Base-by-base conservation (phyloP, 2,113 vertebrate species). In the Notarius quadriscutis region DNA sequence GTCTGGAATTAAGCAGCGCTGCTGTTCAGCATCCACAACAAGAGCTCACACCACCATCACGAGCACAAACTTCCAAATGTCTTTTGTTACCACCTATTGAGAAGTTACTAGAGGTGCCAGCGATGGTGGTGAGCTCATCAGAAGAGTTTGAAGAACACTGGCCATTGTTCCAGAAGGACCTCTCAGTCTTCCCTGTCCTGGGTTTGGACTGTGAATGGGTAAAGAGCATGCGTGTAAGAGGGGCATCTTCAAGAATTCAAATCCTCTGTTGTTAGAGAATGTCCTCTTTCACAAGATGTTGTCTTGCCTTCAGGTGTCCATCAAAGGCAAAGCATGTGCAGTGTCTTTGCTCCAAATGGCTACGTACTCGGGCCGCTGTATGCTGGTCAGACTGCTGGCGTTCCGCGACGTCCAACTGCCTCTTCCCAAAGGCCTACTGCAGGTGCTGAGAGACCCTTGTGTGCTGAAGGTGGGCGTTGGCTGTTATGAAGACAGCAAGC, bases 121-220 rank as follows among this genome's bases (percentile, higher is more conserved):
- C 97, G 2, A 93, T 95, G 62, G 91, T 94, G n/a, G 95, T 99
- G 92, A 97, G 96, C 92, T 95, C 93, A 9, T 92, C 92, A 50
- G 94, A 95, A 27, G 96, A 98, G 10, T 99, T 98, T 97, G 93
- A 94, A 88, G 89, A 83, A 60, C 92, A 96, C 22, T 97, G 97
- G 95, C 96, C 96, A 0, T 89, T 93, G 75, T 93, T 99, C 90
- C 94, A 95, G 74, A 91, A 93, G 72, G 97, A 99, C 65, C 92
- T 99, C 91, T 92, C 94, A 1, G 92, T 92, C 74, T 94, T 95
- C 90, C 97, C 97, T 0, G 97, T 98, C 17, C 96, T 99, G 91
- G 98, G 98, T 74, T 93, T 99, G 0, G 98, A 99, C 92, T 99
- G 98, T 91, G 98, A 99, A 94, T 99, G 98, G 98, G 98, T 99